Evolutionary conservation across 2,888 invertebrate genomes (phyloP).

Genomic region (Macrosoma leucophasiata): DNA sequence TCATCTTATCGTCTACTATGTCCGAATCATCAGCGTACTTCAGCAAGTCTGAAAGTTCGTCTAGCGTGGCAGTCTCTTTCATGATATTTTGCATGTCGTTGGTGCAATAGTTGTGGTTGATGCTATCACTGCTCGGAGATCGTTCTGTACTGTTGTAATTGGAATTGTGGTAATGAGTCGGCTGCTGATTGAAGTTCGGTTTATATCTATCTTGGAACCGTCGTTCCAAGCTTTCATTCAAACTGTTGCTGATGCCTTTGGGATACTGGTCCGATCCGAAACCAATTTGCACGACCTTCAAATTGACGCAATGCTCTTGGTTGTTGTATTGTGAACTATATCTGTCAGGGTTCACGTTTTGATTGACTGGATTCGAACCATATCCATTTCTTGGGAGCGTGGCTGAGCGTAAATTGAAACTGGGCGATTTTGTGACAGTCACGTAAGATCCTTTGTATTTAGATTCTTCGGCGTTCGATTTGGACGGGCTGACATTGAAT

Average conservation of each 20-base stretch:
- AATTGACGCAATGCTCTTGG: conserved; percentile 70
- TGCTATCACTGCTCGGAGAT: conserved; percentile 63
- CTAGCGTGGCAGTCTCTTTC: conserved; percentile 78
- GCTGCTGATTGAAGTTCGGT: conserved; percentile 58
- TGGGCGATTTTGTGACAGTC: conserved; percentile 62
- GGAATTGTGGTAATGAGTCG: conserved; percentile 57
- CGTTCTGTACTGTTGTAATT: conserved; percentile 60
- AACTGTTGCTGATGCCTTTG: conserved; percentile 68
- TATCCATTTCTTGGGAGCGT: conserved; percentile 84
- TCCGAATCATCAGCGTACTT: conserved; percentile 86
- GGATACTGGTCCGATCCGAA: conserved; percentile 76
- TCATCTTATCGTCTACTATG: conserved; percentile 65
- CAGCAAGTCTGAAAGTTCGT: conserved; percentile 82
- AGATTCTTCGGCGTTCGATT: conserved; percentile 62
- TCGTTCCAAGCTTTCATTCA: conserved; percentile 62
- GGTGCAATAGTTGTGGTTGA: conserved; percentile 63
- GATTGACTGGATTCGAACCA: conserved; percentile 52
- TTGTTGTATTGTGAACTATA: conserved; percentile 73
- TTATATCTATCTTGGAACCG: conserved; percentile 72
- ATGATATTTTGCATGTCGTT: conserved; percentile 63
- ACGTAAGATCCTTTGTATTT: conserved; percentile 59
- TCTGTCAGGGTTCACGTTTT: conserved; percentile 64
- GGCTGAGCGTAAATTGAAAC: conserved; percentile 76
- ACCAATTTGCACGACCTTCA: conserved; percentile 78
- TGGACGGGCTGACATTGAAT: conserved; percentile 67